Base-by-base conservation (phyloP, 2,113 vertebrate species). In the Ascaphus truei region DNA sequence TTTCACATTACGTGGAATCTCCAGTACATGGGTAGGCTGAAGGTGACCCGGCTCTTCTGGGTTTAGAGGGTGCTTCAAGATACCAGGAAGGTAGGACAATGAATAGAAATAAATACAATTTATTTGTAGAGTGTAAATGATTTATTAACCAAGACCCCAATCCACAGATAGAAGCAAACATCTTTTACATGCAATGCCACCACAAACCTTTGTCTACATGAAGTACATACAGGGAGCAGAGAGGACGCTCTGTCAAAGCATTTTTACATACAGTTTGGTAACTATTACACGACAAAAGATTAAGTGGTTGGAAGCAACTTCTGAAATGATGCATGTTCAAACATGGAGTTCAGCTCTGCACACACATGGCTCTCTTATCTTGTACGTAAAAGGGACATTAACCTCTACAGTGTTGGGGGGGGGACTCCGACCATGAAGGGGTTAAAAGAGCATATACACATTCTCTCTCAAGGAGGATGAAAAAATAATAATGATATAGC, bases 111-210 rank as follows among this genome's bases (percentile, higher is more conserved):
- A 34, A 62, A 48, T 18, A 26, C 20, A 10, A 15, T 3, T 30
- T 18, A 11, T 48, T 26, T 31, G 22, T 2, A 60, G 65, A 72
- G 1, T 53, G 67, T 71, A n/a, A 0, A 1, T 71, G 67, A 61
- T 48, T 74, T 73, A 26, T 58, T 72, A 59, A 60, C 67, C 67
- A 71, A 71, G 67, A 52, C 47, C 67, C 52, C 53, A 57, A 33
- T 56, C 62, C 3, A 0, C 63, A 75, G 72, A 76, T 41, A 71
- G 71, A 73, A 62, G 75, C 56, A 67, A 65, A 48, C 23, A 60
- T 55, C 51, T 58, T 74, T 62, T 37, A 69, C 58, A 39, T 5
- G 33, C 55, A 71, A 71, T 0, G 3, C 22, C 20, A 62, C 59
- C 1, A 0, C 64, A 52, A 27, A 45, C 57, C 73, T 73, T 72